Conservation (phyloP, 2,888 invertebrate species). For the Drosophila suboccidentalis region DNA sequence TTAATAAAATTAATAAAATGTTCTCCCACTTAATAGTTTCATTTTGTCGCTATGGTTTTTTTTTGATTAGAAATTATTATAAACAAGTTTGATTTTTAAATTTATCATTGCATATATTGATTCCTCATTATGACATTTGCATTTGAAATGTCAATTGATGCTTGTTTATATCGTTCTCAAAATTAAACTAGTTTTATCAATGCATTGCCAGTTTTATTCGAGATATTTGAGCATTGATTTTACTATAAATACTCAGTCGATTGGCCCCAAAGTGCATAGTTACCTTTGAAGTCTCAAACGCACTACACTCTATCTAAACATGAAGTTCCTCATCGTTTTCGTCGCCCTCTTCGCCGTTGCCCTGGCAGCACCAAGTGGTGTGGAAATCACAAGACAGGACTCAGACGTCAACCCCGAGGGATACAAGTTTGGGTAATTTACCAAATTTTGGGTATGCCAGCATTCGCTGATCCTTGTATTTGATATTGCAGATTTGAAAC, state of each 20-base stretch:
- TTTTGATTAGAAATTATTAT: too few relatives aligned
- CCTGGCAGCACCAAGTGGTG: constrained; percentile 53
- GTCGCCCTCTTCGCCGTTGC: constrained; percentile 66
- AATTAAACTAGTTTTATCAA: constrained; percentile 30
- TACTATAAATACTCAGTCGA: constrained; percentile 31
- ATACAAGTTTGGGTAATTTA: constrained; percentile 84
- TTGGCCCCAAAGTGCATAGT: constrained; percentile 22
- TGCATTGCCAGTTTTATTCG: not conserved
- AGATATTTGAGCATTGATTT: constrained; percentile 1
- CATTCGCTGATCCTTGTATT: too few relatives aligned
- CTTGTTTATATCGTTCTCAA: constrained; percentile 19
- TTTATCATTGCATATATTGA: not conserved
- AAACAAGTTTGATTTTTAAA: too few relatives aligned
- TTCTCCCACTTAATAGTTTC: too few relatives aligned
- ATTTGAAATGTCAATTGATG: constrained; percentile 49
- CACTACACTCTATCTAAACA: constrained; percentile 31
- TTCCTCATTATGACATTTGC: not conserved
- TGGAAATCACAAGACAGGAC: constrained; percentile 3
- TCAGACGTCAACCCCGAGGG: constrained; percentile 85
- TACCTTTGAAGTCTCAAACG: constrained; percentile 21
- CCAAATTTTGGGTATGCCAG: too few relatives aligned
- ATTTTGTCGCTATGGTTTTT: too few relatives aligned
- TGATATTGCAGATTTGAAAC: too few relatives aligned
- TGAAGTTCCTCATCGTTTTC: constrained; percentile 73
- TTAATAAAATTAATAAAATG: too few relatives aligned